A percentile compares a stretch with the other conserved stretches of the same genome.
Evolutionary conservation across 2,113 vertebrate genomes (phyloP).

Genomic region (Saguinus imperator): DNA sequence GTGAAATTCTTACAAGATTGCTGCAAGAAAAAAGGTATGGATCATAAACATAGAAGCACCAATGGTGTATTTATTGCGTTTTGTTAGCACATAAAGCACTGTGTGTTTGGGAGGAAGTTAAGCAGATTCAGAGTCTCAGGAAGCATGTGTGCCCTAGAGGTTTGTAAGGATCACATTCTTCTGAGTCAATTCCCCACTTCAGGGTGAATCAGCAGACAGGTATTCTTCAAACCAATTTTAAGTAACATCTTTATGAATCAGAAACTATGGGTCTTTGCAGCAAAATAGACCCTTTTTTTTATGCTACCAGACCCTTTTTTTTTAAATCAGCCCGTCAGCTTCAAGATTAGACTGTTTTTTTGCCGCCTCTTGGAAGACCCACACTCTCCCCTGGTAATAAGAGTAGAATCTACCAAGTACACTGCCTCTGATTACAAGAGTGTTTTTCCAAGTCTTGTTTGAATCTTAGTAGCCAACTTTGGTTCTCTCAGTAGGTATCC

Average conservation of each 20-base stretch:
- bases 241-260: not conserved
- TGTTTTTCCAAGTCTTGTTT: not conserved
- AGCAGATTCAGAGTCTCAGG: not conserved
- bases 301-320: too few relatives aligned
- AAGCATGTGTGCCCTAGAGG: not conserved
- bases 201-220: not conserved
- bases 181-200: not conserved
- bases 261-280: not conserved
- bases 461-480: not conserved
- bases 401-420: not conserved
- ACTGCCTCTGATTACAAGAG: not conserved
- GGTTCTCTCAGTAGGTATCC: not conserved
- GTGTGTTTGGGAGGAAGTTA: not conserved
- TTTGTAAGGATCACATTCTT: not conserved
- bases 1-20: slow-evolving; percentile 6
- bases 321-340: too few relatives aligned
- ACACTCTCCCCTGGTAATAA: not conserved
- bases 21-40: slow-evolving; percentile 31
- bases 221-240: not conserved
- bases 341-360: not conserved
- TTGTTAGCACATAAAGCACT: not conserved
- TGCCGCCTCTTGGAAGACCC: not conserved
- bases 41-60: not conserved
- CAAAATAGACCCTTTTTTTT: not conserved
- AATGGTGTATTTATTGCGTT: not conserved